A percentile compares a stretch with the other conserved stretches of the same genome.
Conservation (phyloP, 2,888 invertebrate species). For the Xanthorhoe designata region DNA sequence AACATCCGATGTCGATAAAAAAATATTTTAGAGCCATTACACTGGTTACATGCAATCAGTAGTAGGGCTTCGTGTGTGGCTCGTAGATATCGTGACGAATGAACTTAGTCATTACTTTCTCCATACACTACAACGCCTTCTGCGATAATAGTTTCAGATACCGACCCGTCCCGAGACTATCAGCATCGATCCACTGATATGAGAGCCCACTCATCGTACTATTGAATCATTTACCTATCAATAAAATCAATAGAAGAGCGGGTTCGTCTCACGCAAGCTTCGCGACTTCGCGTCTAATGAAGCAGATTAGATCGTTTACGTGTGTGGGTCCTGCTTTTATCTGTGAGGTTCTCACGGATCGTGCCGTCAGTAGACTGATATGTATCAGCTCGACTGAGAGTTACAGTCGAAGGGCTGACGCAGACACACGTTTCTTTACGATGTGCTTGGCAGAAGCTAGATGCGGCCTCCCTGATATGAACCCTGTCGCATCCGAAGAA, state of each 20-base stretch:
- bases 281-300: slow-evolving; percentile 66
- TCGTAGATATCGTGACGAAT: slow-evolving; percentile 67
- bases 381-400: slow-evolving; percentile 54
- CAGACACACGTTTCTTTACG: slow-evolving; percentile 42
- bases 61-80: slow-evolving; percentile 72
- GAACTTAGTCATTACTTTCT: slow-evolving; percentile 71
- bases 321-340: slow-evolving; percentile 64
- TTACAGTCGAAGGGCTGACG: slow-evolving; percentile 40
- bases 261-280: slow-evolving; percentile 55
- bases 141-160: slow-evolving; percentile 70
- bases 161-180: slow-evolving; percentile 52
- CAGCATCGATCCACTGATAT: slow-evolving; percentile 56
- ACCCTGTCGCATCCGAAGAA: slow-evolving; percentile 39
- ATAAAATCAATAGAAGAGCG: slow-evolving; percentile 50
- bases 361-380: slow-evolving; percentile 61
- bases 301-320: slow-evolving; percentile 69
- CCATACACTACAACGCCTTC: slow-evolving; percentile 63
- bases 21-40: slow-evolving; percentile 18
- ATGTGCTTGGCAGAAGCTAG: slow-evolving; percentile 39
- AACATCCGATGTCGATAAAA: slow-evolving; percentile 5
- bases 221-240: slow-evolving; percentile 53
- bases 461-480: slow-evolving; percentile 40
- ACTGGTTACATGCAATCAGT: slow-evolving; percentile 52
- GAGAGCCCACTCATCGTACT: slow-evolving; percentile 52
- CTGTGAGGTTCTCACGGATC: slow-evolving; percentile 70